Conservation (phyloP, 2,113 vertebrate species). For the Setophaga kirtlandii region DNA sequence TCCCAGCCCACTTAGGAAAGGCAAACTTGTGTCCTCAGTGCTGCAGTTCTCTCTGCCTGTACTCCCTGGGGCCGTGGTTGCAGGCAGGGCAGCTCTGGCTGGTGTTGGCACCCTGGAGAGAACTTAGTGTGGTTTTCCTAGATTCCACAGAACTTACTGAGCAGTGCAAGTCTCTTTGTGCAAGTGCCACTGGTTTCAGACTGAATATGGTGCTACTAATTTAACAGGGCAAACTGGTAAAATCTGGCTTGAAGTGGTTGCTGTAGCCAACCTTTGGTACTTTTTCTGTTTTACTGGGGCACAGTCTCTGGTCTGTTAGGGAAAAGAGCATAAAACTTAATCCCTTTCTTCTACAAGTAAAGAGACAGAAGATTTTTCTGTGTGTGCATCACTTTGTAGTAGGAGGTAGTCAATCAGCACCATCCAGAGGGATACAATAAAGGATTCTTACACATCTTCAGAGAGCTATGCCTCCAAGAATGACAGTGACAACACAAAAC, state of each 20-base stretch:
- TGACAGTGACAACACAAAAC: background rate
- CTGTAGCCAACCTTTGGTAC: background rate
- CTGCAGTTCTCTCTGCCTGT: background rate
- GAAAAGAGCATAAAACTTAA: background rate
- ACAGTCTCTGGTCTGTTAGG: background rate
- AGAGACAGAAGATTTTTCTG: background rate
- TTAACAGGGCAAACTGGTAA: background rate
- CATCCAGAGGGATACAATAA: background rate
- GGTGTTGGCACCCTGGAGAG: background rate
- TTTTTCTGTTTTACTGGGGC: background rate
- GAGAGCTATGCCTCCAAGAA: background rate
- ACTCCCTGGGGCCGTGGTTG: fast-evolving
- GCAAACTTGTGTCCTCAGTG: background rate
- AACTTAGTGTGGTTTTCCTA: background rate
- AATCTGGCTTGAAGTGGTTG: background rate
- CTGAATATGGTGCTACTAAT: background rate
- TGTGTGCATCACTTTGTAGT: background rate
- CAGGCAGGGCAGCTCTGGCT: background rate
- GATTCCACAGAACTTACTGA: background rate
- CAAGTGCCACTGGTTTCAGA: background rate
- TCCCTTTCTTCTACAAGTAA: background rate
- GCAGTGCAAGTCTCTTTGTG: background rate
- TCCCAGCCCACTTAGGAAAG: background rate
- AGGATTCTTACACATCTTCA: background rate
- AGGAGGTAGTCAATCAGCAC: background rate